phyloP scores from a whole-genome alignment of 2,113 vertebrate genomes.

The Polypterus senegalus region DNA sequence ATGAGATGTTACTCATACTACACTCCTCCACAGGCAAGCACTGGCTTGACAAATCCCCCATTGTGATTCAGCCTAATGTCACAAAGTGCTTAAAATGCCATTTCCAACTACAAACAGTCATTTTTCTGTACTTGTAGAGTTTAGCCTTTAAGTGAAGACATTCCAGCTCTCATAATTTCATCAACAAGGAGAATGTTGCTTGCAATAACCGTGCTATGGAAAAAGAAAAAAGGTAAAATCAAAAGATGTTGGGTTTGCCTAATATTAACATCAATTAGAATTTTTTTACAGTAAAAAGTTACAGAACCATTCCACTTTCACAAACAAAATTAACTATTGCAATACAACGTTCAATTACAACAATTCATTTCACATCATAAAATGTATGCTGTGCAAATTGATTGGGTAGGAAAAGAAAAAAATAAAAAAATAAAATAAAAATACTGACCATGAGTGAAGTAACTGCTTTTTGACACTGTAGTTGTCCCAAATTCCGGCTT shows the following conservation, averaged over 20 bases:
- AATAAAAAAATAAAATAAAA: background rate
- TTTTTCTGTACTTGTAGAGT: constrained; percentile 3
- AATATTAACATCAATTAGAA: background rate
- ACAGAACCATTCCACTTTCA: background rate
- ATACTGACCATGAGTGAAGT: constrained; percentile 83
- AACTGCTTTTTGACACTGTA: constrained; percentile 95
- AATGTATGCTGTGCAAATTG: too few species aligned
- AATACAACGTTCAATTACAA: too few species aligned
- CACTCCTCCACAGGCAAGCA: too few species aligned
- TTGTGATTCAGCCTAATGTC: background rate
- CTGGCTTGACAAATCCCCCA: background rate
- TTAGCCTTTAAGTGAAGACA: constrained; percentile 94
- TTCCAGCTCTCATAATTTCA: constrained; percentile 93
- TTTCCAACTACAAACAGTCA: background rate
- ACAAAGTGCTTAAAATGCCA: constrained; percentile 2
- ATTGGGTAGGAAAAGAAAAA: too few species aligned
- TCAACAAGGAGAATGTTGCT: constrained; percentile 94
- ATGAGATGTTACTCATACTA: background rate
- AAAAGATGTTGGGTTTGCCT: background rate
- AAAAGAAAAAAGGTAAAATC: background rate
- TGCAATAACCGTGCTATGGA: constrained; percentile 80
- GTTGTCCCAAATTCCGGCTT: constrained; percentile 89
- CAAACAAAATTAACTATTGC: too few species aligned
- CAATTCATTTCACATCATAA: too few species aligned
- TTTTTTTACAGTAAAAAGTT: too few species aligned